A percentile compares a stretch with the other conserved stretches of the same genome.
Conservation (phyloP, 2,113 vertebrate species). For the Ptychochromis oligacanthus region DNA sequence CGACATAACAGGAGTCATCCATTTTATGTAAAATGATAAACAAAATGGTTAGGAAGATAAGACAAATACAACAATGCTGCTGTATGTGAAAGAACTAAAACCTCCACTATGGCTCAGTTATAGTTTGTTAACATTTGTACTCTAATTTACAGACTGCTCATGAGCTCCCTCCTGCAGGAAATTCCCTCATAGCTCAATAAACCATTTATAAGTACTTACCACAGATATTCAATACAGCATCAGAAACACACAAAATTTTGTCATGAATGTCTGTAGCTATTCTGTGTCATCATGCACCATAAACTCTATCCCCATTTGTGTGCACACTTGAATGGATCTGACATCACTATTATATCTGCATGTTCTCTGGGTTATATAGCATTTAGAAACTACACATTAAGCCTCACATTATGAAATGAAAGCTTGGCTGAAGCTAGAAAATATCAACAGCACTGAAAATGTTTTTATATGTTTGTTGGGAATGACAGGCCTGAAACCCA, state of each 20-base stretch:
- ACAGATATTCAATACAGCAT: background rate
- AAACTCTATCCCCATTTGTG: conserved; percentile 33
- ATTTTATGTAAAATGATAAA: background rate
- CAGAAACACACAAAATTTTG: background rate
- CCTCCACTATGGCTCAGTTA: background rate
- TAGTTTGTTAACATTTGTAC: background rate
- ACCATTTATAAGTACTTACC: background rate
- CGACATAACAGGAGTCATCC: background rate
- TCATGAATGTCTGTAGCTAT: background rate
- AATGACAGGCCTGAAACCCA: background rate
- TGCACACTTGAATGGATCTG: background rate
- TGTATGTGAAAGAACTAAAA: background rate
- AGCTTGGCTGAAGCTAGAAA: background rate
- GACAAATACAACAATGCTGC: background rate
- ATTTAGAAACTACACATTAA: background rate
- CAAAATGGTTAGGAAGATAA: background rate
- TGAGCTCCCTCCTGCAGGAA: background rate
- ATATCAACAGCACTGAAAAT: background rate
- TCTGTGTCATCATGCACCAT: background rate
- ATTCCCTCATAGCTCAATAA: background rate
- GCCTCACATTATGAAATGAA: background rate
- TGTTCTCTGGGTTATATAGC: background rate
- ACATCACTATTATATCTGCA: background rate
- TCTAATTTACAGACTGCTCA: conserved; percentile 11
- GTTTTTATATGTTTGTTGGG: background rate